These are phyloP conservation scores for Hemichromis elongatus DNA, from an alignment of 2,113 vertebrate species.

Conservation along the genomic window DNA sequence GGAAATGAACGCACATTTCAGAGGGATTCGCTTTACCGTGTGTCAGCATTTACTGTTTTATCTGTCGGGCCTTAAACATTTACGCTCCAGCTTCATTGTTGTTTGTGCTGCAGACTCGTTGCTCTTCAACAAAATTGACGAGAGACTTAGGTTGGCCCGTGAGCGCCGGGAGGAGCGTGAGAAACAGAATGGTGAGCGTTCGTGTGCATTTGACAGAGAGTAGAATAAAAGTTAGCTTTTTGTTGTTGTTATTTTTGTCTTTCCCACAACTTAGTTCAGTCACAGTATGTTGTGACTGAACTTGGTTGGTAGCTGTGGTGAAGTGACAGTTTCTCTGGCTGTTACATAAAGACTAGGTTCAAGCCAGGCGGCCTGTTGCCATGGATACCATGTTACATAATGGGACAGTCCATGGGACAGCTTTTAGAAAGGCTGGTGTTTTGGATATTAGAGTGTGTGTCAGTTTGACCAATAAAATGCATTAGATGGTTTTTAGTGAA, in stretches of 20 bases:
- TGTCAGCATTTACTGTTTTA: not conserved
- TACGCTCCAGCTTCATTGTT: not conserved
- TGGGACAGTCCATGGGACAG: conserved; percentile 1
- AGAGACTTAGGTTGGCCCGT: conserved; percentile 86
- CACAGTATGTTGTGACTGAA: conserved; percentile 30
- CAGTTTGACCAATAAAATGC: not conserved
- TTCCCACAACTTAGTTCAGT: not conserved
- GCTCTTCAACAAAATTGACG: conserved; percentile 85
- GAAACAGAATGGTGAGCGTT: conserved; percentile 83
- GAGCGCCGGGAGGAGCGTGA: conserved; percentile 88
- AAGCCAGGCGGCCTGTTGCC: conserved; percentile 50
- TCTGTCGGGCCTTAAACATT: not conserved
- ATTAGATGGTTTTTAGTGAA: not conserved
- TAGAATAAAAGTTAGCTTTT: not conserved
- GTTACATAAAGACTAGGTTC: conserved; percentile 61
- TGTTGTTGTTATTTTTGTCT: not conserved
- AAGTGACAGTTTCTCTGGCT: conserved; percentile 21
- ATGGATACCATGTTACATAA: conserved; percentile 59
- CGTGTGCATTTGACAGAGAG: not conserved
- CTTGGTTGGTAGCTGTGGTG: conserved; percentile 44
- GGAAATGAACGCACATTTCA: not conserved
- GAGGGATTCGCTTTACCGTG: not conserved
- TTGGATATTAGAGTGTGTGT: not conserved
- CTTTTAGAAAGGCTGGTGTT: conserved; percentile 14
- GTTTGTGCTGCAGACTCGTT: conserved; percentile 75